Evolutionary conservation across 2,113 vertebrate genomes (phyloP).

Genomic region (Bubo scandiacus): DNA sequence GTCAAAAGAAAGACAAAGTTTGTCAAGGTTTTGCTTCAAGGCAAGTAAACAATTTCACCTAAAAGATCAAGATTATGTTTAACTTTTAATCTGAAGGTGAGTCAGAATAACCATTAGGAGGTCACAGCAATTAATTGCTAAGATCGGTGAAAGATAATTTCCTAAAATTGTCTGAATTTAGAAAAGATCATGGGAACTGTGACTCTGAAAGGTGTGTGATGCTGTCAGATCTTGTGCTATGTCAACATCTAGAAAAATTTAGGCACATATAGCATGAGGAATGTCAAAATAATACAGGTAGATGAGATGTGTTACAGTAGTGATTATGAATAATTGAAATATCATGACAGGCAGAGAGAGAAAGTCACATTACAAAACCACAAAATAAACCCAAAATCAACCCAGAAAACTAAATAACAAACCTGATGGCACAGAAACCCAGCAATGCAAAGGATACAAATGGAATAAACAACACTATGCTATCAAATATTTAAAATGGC

Average conservation of each 20-base stretch:
- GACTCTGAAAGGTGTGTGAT: neutral
- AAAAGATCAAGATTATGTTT: neutral
- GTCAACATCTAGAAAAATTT: neutral
- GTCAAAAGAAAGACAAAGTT: neutral
- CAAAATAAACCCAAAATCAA: neutral
- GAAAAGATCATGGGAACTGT: neutral
- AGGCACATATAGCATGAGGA: neutral
- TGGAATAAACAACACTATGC: neutral
- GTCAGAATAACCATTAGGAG: neutral
- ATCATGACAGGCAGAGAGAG: neutral
- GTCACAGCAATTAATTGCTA: neutral
- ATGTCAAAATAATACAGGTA: neutral
- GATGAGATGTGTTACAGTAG: neutral
- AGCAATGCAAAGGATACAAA: neutral
- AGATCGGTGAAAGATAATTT: neutral
- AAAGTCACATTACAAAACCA: neutral
- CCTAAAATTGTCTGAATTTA: neutral
- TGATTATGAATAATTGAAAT: slow-evolving; percentile 4
- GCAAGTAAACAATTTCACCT: neutral
- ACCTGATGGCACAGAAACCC: neutral
- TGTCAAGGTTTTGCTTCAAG: neutral
- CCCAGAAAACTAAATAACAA: neutral
- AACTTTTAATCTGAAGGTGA: neutral
- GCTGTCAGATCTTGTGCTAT: neutral
- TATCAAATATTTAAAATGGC: slow-evolving; percentile 7